Percentiles rank a stretch among this genome's conserved stretches.
Evolutionary conservation across 2,113 vertebrate species (phyloP).

Genomic region (Tricholaema leucomelas): DNA sequence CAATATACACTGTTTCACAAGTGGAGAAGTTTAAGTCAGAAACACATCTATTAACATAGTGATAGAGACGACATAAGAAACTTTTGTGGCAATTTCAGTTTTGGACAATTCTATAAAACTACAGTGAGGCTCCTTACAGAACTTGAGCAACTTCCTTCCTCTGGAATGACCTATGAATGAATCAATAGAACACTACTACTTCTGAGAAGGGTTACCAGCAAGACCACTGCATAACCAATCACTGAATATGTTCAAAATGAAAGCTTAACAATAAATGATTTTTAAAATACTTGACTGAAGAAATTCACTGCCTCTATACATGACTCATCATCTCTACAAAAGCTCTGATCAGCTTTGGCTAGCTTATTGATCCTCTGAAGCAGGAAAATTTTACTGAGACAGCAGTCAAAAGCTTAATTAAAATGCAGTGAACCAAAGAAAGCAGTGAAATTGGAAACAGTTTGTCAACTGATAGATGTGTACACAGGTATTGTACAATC

Average conservation of each 20-base stretch:
- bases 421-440: slow-evolving; percentile 28
- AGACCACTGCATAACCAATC: background rate
- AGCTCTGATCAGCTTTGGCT: background rate
- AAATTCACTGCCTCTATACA: background rate
- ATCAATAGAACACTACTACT: background rate
- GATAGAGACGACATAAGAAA: background rate
- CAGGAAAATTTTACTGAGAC: background rate
- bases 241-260: background rate
- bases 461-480: background rate
- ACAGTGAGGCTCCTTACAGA: background rate
- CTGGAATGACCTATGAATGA: background rate
- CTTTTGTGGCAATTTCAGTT: background rate
- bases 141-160: background rate
- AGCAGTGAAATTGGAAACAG: background rate
- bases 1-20: background rate
- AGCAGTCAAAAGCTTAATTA: slow-evolving; percentile 20
- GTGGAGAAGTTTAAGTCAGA: background rate
- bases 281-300: background rate
- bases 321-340: background rate
- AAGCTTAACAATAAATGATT: background rate
- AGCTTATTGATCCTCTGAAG: background rate
- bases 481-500: background rate
- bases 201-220: background rate
- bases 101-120: background rate
- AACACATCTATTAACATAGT: background rate